A percentile compares a stretch with the other conserved stretches of the same genome.
Evolutionary conservation across 2,888 invertebrate species (phyloP).

Genomic region (Phengaris arion): DNA sequence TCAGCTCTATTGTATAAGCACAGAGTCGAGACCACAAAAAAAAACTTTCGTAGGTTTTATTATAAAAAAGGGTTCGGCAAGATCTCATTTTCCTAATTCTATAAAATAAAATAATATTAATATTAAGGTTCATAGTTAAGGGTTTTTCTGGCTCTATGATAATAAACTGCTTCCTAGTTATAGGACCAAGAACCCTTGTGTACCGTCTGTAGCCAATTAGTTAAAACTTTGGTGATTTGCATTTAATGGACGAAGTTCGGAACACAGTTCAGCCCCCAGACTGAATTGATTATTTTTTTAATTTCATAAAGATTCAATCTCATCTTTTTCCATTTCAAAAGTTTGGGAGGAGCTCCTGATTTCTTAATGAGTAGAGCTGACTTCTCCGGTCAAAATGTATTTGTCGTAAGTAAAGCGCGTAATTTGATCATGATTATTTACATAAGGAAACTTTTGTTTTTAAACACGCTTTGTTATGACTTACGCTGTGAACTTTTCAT

Average conservation of each 20-base stretch:
- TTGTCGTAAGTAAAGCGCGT: not conserved
- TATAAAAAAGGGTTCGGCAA: too few species aligned
- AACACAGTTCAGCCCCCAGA: conserved; percentile 34
- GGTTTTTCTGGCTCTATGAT: not conserved
- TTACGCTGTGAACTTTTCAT: not conserved
- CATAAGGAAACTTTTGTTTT: not conserved
- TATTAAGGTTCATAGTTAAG: too few species aligned
- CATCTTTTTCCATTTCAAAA: not conserved
- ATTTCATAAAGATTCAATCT: conserved; percentile 44
- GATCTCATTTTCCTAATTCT: too few species aligned
- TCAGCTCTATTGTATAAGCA: too few species aligned
- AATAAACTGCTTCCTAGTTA: not conserved
- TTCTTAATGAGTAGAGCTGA: conserved; percentile 15
- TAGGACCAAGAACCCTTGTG: not conserved
- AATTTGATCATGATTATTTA: not conserved
- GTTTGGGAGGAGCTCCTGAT: conserved; percentile 8
- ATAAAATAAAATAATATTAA: too few species aligned
- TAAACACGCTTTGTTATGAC: not conserved
- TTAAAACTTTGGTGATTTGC: conserved; percentile 69
- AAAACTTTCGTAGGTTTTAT: too few species aligned
- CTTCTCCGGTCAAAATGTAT: not conserved
- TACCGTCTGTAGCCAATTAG: conserved; percentile 52
- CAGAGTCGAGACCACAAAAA: too few species aligned
- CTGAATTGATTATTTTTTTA: conserved; percentile 61
- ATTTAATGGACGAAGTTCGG: conserved; percentile 71